phyloP scores from a whole-genome alignment of 2,888 invertebrate species.

The Caradrina clavipalpis region DNA sequence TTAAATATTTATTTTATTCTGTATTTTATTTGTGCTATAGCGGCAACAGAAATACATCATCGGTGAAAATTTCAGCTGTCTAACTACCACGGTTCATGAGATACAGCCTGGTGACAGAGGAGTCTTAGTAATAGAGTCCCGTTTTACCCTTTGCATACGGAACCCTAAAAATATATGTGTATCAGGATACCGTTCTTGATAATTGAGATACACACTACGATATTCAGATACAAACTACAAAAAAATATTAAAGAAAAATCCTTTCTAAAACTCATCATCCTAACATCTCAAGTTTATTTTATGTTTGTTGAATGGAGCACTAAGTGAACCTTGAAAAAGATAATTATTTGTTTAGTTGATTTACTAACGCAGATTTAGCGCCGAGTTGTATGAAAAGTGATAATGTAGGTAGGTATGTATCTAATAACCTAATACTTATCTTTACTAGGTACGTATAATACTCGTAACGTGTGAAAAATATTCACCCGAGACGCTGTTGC shows the following conservation, averaged over 20 bases:
- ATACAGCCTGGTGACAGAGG: too few relatives aligned
- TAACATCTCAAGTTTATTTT: conserved; percentile 18
- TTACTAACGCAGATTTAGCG: conserved; percentile 18
- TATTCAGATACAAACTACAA: background rate
- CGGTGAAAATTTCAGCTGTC: too few relatives aligned
- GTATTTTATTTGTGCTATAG: too few relatives aligned
- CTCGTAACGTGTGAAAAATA: conserved; percentile 4
- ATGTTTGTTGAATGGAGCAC: conserved; percentile 7
- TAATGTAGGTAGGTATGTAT: conserved; percentile 7
- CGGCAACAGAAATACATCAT: too few relatives aligned
- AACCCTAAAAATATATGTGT: too few relatives aligned
- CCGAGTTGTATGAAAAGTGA: conserved; percentile 16
- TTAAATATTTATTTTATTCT: too few relatives aligned
- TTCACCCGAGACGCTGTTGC: background rate
- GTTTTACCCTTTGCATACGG: too few relatives aligned
- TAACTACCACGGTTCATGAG: too few relatives aligned
- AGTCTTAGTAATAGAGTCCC: too few relatives aligned
- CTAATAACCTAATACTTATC: background rate
- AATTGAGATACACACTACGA: background rate
- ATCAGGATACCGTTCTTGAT: background rate
- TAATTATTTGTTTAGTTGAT: conserved; percentile 48
- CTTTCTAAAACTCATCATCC: background rate
- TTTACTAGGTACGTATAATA: background rate
- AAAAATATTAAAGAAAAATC: conserved; percentile 22
- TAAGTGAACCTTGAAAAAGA: conserved; percentile 46